Percentiles rank a stretch among this genome's conserved stretches.
Evolutionary conservation across 1,140 invertebrate genomes (phyloP).

Genomic region (Apis cerana): DNA sequence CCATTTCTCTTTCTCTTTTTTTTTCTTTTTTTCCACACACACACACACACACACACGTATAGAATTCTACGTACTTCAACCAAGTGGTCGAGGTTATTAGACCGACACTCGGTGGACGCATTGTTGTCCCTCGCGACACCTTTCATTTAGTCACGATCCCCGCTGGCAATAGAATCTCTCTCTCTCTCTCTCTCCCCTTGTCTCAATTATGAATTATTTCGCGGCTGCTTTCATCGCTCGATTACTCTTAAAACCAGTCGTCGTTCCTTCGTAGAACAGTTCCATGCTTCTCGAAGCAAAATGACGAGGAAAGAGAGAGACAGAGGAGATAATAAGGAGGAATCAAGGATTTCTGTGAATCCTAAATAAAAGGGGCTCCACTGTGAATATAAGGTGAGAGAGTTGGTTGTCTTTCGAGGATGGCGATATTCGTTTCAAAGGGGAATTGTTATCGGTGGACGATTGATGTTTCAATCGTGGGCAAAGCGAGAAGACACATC

Average conservation of each 20-base stretch:
- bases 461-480: constrained; percentile 35
- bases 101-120: background rate
- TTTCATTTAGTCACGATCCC: background rate
- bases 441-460: constrained; percentile 38
- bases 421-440: constrained; percentile 11
- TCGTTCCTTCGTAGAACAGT: background rate
- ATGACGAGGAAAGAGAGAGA: too few species aligned
- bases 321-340: background rate
- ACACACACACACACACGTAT: too few species aligned
- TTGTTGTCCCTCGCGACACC: background rate
- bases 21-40: background rate
- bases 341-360: background rate
- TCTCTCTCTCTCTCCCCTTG: too few species aligned
- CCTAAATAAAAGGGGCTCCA: background rate
- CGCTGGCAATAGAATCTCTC: background rate
- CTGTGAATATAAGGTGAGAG: background rate
- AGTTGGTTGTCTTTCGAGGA: background rate
- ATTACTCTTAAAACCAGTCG: background rate
- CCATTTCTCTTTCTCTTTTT: background rate
- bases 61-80: too few species aligned
- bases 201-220: constrained; percentile 5
- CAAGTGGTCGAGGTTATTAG: background rate
- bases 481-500: constrained; percentile 6
- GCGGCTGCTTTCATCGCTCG: background rate
- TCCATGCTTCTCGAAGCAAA: background rate